Evolutionary conservation across 2,113 vertebrate genomes (phyloP), one percentile per base, ranked within the genome.

Genomic region (Bos indicus): DNA sequence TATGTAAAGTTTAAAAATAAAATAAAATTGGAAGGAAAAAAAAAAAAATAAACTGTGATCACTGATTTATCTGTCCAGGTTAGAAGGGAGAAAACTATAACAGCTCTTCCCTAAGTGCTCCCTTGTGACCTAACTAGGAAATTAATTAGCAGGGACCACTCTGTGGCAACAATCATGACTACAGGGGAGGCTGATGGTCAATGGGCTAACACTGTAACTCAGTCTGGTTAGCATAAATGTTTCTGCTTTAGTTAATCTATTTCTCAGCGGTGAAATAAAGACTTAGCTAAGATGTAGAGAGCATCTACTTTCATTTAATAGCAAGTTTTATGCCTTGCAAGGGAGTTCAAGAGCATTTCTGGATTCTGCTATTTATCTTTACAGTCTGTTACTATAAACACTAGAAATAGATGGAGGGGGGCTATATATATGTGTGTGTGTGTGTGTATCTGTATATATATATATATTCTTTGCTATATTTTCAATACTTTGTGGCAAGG

Each of bases 201-300:
- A 12, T 3, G 60, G 52, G 7, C 71, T 92, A 59, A 95, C 60
- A 88, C 74, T 84, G 9, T 36, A 87, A 91, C 86, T 74, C 43
- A 28, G 43, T 81, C 84, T 90, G 94, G 36, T 59, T 40, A 52
- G 17, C 62, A 78, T 82, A 62, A 87, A 60, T 85, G 52, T 86
- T 85, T 85, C 62, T 48, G 25, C 86, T 82, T 92, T 86, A 85
- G 62, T 80, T 59, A 62, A 33, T 48, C 64, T 95, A 96, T 95
- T 96, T 98, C 94, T 97, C 88, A 67, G 78, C 92, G 78, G 78
- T 78, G 28, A 96, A 96, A 95, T 96, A 94, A 97, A 91, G 15
- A 14, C 21, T 87, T 59, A 84, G 33, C 13, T 87, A 52, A 84
- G 48, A 91, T 85, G 57, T 57, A 90, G 25, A 78, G 28, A 60